Base-by-base conservation (phyloP, 2,113 vertebrate species). In the Phalacrocorax aristotelis region DNA sequence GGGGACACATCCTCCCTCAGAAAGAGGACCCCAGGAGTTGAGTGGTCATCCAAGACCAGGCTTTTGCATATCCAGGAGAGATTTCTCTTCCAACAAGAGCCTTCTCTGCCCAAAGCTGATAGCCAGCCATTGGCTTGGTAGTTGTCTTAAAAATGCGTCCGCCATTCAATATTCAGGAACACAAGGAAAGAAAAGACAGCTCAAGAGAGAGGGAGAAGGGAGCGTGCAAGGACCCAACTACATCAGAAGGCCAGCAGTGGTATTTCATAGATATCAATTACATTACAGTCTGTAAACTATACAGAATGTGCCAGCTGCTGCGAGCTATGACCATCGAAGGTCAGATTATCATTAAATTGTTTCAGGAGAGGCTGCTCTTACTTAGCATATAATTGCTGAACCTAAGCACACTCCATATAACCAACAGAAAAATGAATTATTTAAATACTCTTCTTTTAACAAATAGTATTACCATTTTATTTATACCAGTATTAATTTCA, bases 371-470 rank as follows among this genome's bases (percentile, higher is more conserved):
- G 51, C 70, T 91, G 84, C 26, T 89, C 79, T 90, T 51, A 80
- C 82, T 86, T 44, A 49, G 51, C 89, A 80, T 20, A 10, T 80
- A 83, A 91, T 91, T 94, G 84, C 70, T 77, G 66, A 97, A 87
- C 58, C 87, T 68, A 62, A 95, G 75, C 75, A 91, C 60, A 74
- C 23, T 38, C 93, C 68, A 77, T 20, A 88, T 46, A 95, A 77
- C 78, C 84, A 97, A 86, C 7, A 91, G 79, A 79, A 96, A 94
- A 97, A 96, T 86, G 9, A 85, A 95, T 95, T 90, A 87, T 83
- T 95, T 88, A 95, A 93, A 84, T 46, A 85, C n/a, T 69, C 25
- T 72, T 85, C 32, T 90, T 90, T 87, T 66, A 90, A 95, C 87
- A 96, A 97, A 94, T 29, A 87, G 14, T 44, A 90, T 94, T 94